Percentiles rank a stretch among this genome's conserved stretches.
These are phyloP conservation scores for Camponotus floridanus DNA, from an alignment of 1,140 invertebrate genomes.

Conservation along the genomic window DNA sequence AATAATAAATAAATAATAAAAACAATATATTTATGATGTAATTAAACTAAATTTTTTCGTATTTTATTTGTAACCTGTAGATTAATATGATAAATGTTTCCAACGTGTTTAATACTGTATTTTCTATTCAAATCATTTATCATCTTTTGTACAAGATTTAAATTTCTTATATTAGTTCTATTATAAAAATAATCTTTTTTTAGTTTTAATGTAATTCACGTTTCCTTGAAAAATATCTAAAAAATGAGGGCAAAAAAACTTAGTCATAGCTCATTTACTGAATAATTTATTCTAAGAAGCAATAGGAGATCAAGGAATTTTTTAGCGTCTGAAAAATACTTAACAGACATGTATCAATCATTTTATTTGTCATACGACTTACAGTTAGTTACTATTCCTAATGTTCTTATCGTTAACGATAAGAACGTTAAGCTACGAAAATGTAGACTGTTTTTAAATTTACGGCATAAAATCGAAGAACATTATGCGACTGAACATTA, in stretches of 20 bases:
- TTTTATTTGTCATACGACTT: not conserved
- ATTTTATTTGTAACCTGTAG: too few relatives aligned
- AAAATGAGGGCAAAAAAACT: not conserved
- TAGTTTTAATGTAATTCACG: not conserved
- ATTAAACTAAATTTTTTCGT: too few relatives aligned
- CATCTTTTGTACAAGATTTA: not conserved
- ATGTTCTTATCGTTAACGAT: not conserved
- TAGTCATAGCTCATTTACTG: not conserved
- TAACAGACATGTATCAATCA: not conserved
- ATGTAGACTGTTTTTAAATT: not conserved
- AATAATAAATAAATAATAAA: not conserved
- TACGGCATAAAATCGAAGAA: not conserved
- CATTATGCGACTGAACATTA: too few relatives aligned
- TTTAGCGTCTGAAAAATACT: not conserved
- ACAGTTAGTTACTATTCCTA: not conserved
- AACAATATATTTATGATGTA: not conserved
- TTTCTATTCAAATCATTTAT: not conserved
- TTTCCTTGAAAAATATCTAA: not conserved
- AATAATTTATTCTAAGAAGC: not conserved
- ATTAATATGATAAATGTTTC: constrained; percentile 4
- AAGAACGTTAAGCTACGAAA: not conserved
- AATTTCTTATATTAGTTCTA: not conserved
- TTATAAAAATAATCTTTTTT: not conserved
- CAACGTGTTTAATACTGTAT: not conserved
- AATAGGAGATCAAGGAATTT: not conserved